A percentile compares a stretch with the other conserved stretches of the same genome.
Conservation (phyloP, 2,888 invertebrate species). For the Labia minor region DNA sequence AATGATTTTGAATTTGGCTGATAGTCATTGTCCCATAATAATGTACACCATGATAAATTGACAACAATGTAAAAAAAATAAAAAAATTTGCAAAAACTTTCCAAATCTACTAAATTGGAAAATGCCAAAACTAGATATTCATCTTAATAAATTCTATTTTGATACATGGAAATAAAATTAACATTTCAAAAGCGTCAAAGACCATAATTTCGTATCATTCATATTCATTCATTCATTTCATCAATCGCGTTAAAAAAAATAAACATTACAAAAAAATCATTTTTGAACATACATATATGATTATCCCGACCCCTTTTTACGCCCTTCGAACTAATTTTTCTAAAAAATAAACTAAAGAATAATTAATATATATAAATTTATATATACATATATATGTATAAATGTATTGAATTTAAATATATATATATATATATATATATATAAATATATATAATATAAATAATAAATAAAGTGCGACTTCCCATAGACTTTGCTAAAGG, state of each 20-base stretch:
- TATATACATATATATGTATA: neutral
- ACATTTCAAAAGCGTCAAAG: neutral
- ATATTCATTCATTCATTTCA: too few relatives aligned
- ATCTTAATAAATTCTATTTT: slow-evolving; percentile 7
- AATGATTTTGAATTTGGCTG: neutral
- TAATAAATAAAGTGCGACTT: neutral
- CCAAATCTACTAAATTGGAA: neutral
- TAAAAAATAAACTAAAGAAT: too few relatives aligned
- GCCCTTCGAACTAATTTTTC: neutral
- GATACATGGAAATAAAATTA: slow-evolving; percentile 2
- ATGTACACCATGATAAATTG: neutral
- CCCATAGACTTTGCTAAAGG: neutral
- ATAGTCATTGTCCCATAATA: neutral
- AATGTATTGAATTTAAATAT: too few relatives aligned
- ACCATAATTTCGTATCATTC: neutral
- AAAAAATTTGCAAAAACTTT: neutral
- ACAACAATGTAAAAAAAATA: neutral
- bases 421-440: neutral
- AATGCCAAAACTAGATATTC: slow-evolving; percentile 4
- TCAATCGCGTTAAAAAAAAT: neutral
- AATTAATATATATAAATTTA: neutral
- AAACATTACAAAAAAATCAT: neutral
- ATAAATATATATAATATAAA: neutral
- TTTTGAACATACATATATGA: neutral
- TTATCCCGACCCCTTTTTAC: neutral